Evolutionary conservation across 1,140 invertebrate species (phyloP).

Genomic region (Linepithema humile): DNA sequence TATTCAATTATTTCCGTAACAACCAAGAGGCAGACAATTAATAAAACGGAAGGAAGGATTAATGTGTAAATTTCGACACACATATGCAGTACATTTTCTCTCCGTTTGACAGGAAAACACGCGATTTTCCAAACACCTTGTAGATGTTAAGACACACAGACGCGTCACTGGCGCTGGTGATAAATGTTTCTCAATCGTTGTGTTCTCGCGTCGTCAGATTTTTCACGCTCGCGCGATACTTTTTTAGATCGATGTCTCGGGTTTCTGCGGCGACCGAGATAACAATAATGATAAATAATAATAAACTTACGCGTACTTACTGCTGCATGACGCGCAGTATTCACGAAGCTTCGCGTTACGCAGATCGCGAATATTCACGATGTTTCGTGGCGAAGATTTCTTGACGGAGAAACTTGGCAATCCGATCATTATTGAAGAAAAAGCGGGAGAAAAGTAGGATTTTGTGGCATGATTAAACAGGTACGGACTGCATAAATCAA

Average conservation of each 20-base stretch:
- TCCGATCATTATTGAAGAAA: background rate
- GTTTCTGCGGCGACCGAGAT: conserved; percentile 31
- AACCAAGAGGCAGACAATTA: background rate
- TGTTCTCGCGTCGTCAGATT: background rate
- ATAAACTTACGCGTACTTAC: background rate
- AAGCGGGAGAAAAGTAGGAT: background rate
- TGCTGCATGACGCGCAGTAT: background rate
- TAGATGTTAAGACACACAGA: background rate
- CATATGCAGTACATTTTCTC: background rate
- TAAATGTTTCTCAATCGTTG: conserved; percentile 4
- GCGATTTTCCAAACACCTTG: background rate
- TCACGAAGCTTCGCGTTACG: background rate
- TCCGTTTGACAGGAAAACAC: background rate
- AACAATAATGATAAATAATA: conserved; percentile 45
- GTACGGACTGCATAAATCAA: background rate
- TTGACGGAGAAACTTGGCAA: background rate
- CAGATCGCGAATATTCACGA: background rate
- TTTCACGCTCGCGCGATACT: background rate
- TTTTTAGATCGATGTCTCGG: conserved; percentile 30
- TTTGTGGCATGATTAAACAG: background rate
- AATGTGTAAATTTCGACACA: background rate
- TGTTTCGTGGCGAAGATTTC: background rate
- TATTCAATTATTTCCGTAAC: too few species aligned
- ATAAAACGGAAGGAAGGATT: background rate
- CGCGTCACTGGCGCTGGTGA: background rate